Evolutionary conservation across 2,797 vertebrate genomes (phyloP), one percentile per base, ranked within the genome.

Genomic region (Siniperca scherzeri): DNA sequence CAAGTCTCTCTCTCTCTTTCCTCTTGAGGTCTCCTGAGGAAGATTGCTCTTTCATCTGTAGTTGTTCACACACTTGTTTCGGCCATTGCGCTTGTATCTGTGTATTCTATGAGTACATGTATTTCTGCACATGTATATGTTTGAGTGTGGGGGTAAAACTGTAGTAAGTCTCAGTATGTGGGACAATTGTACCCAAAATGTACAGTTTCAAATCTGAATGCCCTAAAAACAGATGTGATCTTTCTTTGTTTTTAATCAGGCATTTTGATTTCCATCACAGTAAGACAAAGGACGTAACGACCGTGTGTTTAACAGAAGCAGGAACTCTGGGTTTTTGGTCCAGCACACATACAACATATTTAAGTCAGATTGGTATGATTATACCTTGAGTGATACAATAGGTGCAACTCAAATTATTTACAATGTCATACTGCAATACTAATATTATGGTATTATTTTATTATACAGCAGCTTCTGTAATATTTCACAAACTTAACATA

Each of bases 31-130:
- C 95, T 94, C 95, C 86, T 56, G 93, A 92, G 94, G 87, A 91
- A 88, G 81, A 88, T 82, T 86, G 88, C 88, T 95, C 98, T 98
- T 98, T 97, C 97, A 98, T 98, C 96, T 97, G 91, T 27, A 94
- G 96, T 97, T 98, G 97, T 98, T 98, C 97, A 96, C 97, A 98
- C 97, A 97, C 97, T 98, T 97, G 97, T 97, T 97, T 96, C 95
- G 95, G 96, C 96, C 91, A 92, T 88, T 91, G 96, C 94, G 92
- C 96, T 96, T 94, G 74, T 88, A 70, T 91, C 82, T 87, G 82
- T 90, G 76, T 81, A 64, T 85, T 78, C 65, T 76, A 62, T 88
- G 86, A 86, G 88, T 72, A 73, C 83, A 85, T 84, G 71, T 83
- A 77, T 88, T 78, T 84, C 79, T 89, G 78, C 65, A 87, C 75